Conservation (phyloP, 2,888 invertebrate genomes). For the Drosophila neonasuta region DNA sequence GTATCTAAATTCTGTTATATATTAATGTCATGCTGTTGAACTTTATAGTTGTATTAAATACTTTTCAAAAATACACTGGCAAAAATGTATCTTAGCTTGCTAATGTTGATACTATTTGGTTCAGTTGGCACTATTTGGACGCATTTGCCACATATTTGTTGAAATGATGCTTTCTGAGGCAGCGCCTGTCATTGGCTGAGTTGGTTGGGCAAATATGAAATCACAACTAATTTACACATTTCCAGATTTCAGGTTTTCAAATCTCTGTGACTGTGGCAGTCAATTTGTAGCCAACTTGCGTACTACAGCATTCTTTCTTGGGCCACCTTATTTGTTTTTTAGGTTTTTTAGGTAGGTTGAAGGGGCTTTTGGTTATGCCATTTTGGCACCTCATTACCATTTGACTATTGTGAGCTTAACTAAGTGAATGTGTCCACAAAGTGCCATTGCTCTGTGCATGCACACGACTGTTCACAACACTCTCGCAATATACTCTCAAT, state of each 20-base stretch:
- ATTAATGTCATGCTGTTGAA: no score
- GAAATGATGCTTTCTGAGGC: neutral
- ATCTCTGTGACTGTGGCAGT: conserved; percentile 2
- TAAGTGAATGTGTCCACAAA: conserved; percentile 64
- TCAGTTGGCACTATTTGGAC: no score
- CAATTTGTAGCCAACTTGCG: conserved; percentile 50
- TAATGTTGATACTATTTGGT: no score
- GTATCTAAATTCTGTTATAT: no score
- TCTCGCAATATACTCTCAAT: conserved; percentile 45
- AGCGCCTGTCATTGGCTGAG: neutral
- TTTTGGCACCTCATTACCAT: conserved; percentile 55
- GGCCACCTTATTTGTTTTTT: conserved; percentile 20
- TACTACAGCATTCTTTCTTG: conserved; percentile 50
- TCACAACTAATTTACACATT: conserved; percentile 70
- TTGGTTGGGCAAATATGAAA: conserved; percentile 61
- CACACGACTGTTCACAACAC: conserved; percentile 7
- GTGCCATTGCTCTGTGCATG: conserved; percentile 9
- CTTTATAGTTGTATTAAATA: no score
- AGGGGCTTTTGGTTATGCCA: conserved; percentile 15
- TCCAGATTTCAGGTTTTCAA: conserved; percentile 31
- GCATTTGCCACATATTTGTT: no score
- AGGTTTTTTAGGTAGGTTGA: neutral
- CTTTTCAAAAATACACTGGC: no score
- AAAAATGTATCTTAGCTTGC: no score
- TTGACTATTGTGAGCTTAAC: conserved; percentile 39